Percentiles rank a stretch among this genome's conserved stretches.
Evolutionary conservation across 2,888 invertebrate genomes (phyloP).

Genomic region (Drosophila putrida): DNA sequence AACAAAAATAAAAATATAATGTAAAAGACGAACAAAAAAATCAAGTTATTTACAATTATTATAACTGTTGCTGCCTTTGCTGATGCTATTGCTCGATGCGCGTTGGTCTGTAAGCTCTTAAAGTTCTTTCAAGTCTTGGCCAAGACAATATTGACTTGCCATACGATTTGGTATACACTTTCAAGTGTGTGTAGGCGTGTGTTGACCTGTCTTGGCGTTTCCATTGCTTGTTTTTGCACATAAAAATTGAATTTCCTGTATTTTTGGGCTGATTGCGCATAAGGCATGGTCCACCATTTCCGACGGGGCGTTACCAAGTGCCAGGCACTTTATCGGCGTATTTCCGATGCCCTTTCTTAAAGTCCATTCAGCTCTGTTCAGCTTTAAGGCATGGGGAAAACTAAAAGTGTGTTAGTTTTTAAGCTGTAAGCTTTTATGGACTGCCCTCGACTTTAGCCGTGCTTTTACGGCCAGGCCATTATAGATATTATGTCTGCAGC

Average conservation of each 20-base stretch:
- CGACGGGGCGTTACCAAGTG: conserved; percentile 45
- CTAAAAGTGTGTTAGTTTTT: conserved; percentile 34
- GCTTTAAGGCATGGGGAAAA: conserved; percentile 32
- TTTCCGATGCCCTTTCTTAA: conserved; percentile 38
- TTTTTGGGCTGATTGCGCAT: conserved; percentile 66
- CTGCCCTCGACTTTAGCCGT: conserved; percentile 16
- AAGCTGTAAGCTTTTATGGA: conserved; percentile 12
- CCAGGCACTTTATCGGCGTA: conserved; percentile 29
- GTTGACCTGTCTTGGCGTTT: conserved; percentile 41
- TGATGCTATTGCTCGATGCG: conserved; percentile 45
- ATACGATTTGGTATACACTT: conserved; percentile 16
- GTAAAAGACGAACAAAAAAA: conserved; percentile 19
- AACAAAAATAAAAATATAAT: conserved; percentile 15
- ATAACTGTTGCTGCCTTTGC: conserved; percentile 49
- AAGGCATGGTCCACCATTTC: conserved; percentile 59
- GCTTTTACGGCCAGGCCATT: conserved; percentile 51
- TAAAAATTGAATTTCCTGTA: conserved; percentile 74
- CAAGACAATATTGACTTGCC: conserved; percentile 60
- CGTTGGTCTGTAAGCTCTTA: conserved; percentile 63
- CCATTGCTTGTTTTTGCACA: conserved; percentile 54
- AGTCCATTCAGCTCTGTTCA: conserved; percentile 1
- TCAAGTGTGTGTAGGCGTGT: conserved; percentile 13
- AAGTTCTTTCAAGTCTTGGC: conserved; percentile 60
- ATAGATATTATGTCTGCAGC: conserved; percentile 66
- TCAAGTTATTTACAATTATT: conserved; percentile 77